Evolutionary conservation across 2,113 vertebrate species (phyloP).

Genomic region (Nanorana parkeri): DNA sequence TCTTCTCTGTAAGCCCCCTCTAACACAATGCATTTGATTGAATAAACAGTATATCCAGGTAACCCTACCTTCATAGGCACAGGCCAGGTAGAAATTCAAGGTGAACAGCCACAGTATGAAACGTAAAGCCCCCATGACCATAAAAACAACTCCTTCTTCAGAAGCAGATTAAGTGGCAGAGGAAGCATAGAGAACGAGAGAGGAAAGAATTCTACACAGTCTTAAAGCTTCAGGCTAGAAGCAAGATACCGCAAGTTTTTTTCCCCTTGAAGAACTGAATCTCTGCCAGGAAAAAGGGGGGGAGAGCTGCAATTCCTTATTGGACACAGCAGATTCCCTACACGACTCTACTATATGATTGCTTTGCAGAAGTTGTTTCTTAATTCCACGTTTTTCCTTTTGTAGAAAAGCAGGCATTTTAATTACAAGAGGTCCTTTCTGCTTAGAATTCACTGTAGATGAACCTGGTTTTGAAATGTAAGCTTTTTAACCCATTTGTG

Average conservation of each 20-base stretch:
- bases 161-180: slow-evolving; percentile 33
- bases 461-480: slow-evolving; percentile 12
- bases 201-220: slow-evolving; percentile 57
- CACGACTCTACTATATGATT: slow-evolving; percentile 15
- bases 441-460: not conserved
- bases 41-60: not conserved
- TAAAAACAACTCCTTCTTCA: slow-evolving; percentile 24
- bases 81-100: slow-evolving; percentile 32
- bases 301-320: slow-evolving; percentile 49
- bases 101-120: slow-evolving; percentile 37
- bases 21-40: not conserved
- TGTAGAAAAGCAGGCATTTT: slow-evolving; percentile 8
- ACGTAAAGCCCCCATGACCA: slow-evolving; percentile 31
- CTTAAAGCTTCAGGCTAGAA: slow-evolving; percentile 53
- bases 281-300: slow-evolving; percentile 56
- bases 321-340: slow-evolving; percentile 47
- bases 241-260: slow-evolving; percentile 57
- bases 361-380: not conserved
- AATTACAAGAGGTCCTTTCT: slow-evolving; percentile 4
- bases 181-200: slow-evolving; percentile 46
- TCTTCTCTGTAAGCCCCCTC: not conserved
- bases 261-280: slow-evolving; percentile 53
- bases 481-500: slow-evolving; percentile 13
- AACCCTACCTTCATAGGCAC: slow-evolving; percentile 54
- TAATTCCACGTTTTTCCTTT: slow-evolving; percentile 27